Conservation (phyloP, 23 tunicate species). For the Ascidia mentula region DNA sequence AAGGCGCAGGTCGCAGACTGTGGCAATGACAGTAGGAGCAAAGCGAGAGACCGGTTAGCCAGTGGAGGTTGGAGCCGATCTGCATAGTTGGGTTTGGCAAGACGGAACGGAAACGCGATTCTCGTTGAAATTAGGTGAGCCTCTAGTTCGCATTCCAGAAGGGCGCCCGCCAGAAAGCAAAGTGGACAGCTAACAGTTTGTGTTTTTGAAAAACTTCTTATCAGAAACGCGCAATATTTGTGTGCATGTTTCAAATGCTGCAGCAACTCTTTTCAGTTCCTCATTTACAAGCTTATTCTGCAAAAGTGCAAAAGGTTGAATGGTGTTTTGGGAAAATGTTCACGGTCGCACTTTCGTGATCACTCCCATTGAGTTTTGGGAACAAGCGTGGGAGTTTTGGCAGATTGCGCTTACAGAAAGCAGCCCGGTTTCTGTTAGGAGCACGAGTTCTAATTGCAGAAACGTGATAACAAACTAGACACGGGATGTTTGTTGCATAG, state of each 20-base stretch:
- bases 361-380: not conserved
- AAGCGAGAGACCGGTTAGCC: not conserved
- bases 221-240: not conserved
- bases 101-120: not conserved
- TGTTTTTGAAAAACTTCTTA: not conserved
- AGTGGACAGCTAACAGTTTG: too few relatives aligned
- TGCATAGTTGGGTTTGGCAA: slow-evolving; percentile 7
- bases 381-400: not conserved
- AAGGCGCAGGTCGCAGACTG: not conserved
- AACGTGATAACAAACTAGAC: too few relatives aligned
- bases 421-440: not conserved
- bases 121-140: slow-evolving; percentile 3
- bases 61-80: not conserved
- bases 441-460: too few relatives aligned
- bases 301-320: too few relatives aligned
- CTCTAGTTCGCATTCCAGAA: not conserved
- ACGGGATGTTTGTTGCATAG: too few relatives aligned
- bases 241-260: too few relatives aligned
- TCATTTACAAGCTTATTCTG: too few relatives aligned
- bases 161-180: not conserved
- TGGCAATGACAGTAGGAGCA: not conserved
- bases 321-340: not conserved
- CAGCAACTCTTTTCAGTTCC: too few relatives aligned
- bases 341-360: not conserved
- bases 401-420: not conserved